These are phyloP conservation scores for Luscinia luscinia DNA, from an alignment of 2,797 vertebrate species.

Conservation along the genomic window DNA sequence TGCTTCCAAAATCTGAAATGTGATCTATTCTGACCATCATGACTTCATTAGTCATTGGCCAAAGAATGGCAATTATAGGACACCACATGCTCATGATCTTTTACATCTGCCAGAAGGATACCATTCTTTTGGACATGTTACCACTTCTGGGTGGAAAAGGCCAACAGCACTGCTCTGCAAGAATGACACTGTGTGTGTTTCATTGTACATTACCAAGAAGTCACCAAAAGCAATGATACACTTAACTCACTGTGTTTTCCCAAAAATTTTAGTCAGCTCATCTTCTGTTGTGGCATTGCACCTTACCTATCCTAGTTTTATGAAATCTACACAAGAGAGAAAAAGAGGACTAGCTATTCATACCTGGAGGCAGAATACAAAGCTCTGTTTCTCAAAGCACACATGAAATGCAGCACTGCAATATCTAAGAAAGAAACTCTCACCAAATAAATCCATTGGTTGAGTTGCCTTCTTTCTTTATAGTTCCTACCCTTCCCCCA, in stretches of 20 bases:
- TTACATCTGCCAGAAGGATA: neutral
- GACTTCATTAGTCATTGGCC: neutral
- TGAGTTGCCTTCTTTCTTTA: neutral
- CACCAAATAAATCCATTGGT: neutral
- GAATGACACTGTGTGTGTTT: neutral
- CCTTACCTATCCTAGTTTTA: neutral
- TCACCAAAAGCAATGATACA: neutral
- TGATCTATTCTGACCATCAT: neutral
- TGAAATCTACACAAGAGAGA: neutral
- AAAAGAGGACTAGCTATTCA: neutral
- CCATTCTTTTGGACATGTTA: neutral
- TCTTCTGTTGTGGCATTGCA: neutral
- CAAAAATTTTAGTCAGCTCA: neutral
- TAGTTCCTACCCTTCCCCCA: neutral
- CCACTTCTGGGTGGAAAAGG: neutral
- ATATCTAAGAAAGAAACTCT: neutral
- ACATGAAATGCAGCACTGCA: neutral
- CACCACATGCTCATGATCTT: neutral
- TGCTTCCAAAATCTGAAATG: neutral
- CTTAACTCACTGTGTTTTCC: neutral
- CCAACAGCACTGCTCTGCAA: neutral
- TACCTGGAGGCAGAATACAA: neutral
- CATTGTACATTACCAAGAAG: neutral
- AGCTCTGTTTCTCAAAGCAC: neutral
- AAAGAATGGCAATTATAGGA: neutral